phyloP scores from a whole-genome alignment of 2,113 vertebrate genomes.

The Ivindomyrus marchei region DNA sequence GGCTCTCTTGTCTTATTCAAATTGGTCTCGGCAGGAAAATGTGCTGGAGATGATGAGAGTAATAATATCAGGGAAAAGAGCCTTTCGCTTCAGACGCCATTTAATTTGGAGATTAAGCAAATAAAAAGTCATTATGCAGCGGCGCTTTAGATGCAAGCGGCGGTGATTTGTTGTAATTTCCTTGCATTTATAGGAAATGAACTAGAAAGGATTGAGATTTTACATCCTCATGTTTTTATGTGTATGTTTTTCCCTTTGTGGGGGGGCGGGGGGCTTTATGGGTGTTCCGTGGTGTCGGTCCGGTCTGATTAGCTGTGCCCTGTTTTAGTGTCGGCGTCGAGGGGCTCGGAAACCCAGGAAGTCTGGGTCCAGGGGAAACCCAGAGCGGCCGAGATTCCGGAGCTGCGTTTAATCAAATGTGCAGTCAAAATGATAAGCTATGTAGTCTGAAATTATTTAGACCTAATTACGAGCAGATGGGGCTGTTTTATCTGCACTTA shows the following conservation, averaged over 20 bases:
- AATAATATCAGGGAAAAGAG: slow-evolving; percentile 71
- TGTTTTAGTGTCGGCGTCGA: not conserved
- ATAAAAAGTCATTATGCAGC: slow-evolving; percentile 89
- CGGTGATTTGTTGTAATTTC: slow-evolving; percentile 87
- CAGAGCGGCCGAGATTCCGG: slow-evolving; percentile 57
- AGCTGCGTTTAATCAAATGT: slow-evolving; percentile 93
- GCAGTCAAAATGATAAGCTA: slow-evolving; percentile 96
- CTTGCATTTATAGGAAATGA: slow-evolving; percentile 81
- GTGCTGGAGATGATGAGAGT: slow-evolving; percentile 93
- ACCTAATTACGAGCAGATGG: slow-evolving; percentile 99
- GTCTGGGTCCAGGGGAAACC: slow-evolving; percentile 34
- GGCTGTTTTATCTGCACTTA: slow-evolving; percentile 99
- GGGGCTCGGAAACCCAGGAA: slow-evolving; percentile 29
- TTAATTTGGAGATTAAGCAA: slow-evolving; percentile 99
- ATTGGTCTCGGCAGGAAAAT: slow-evolving; percentile 97
- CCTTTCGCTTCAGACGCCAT: slow-evolving; percentile 82
- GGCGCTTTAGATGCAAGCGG: slow-evolving; percentile 76
- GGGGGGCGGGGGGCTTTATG: not conserved
- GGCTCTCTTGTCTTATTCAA: slow-evolving; percentile 93
- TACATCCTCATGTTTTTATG: slow-evolving; percentile 25
- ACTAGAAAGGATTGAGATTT: slow-evolving; percentile 56
- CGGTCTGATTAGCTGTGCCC: slow-evolving; percentile 1
- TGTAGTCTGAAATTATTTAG: slow-evolving; percentile 97
- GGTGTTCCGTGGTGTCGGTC: not conserved
- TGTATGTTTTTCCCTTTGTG: slow-evolving; percentile 8